phyloP scores from a whole-genome alignment of 2,888 invertebrate species.

The Thymelicus acteon region DNA sequence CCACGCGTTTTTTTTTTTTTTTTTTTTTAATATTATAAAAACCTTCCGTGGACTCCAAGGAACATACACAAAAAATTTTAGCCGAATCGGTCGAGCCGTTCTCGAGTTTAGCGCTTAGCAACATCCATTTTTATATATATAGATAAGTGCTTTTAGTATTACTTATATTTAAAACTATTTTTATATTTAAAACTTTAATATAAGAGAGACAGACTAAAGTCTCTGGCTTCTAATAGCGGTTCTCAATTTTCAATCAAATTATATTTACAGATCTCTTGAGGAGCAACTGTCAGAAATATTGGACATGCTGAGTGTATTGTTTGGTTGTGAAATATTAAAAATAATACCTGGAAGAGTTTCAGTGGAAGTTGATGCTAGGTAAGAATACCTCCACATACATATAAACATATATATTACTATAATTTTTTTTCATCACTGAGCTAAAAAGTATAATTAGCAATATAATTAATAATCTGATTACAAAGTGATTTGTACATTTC shows the following conservation, averaged over 20 bases:
- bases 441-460: neutral
- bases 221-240: no score
- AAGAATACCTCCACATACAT: conserved; percentile 32
- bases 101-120: no score
- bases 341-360: conserved; percentile 99
- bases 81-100: no score
- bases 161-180: neutral
- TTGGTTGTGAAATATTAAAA: conserved; percentile 98
- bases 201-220: no score
- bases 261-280: conserved; percentile 83
- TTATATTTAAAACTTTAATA: neutral
- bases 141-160: no score
- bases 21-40: no score
- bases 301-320: conserved; percentile 97
- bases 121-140: no score
- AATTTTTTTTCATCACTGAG: neutral
- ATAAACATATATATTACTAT: neutral
- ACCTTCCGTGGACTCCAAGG: no score
- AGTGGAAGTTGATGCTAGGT: conserved; percentile 98
- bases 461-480: neutral
- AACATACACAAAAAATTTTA: no score
- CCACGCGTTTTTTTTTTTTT: no score
- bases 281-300: conserved; percentile 93
- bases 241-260: conserved; percentile 28
- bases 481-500: conserved; percentile 47